Base-by-base conservation (phyloP, 2,888 invertebrate species). In the Tetramorium bicarinatum region DNA sequence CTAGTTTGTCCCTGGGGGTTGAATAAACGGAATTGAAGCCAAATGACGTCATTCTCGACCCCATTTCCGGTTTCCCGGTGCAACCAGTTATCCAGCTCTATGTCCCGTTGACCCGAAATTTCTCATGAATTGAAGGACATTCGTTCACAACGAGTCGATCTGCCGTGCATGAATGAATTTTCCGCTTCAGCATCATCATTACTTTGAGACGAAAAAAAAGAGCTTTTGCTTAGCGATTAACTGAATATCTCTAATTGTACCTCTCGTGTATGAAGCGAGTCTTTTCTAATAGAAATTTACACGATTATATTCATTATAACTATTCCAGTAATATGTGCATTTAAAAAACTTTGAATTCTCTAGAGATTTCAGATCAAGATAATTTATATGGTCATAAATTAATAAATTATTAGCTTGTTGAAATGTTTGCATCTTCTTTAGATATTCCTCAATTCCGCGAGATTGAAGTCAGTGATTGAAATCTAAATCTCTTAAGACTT, bases 1-100 rank as follows among this genome's bases (percentile, higher is more conserved):
- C 94, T 89, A 93, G 91, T 93, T 94, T 88, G 86, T 92, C 87
- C 92, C 91, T 87, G 89, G 91, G 93, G 93, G 94, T 94, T 94
- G 94, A 94, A 94, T 94, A 94, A 93, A 94, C 94, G 92, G 85
- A 87, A 87, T 85, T 89, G 87, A 87, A 85, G 86, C 87, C 4
- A 71, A 83, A 89, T 93, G 94, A 94, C 94, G 94, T 94, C 94
- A 94, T 92, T 90, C 85, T 56, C 89, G 94, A 92, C 93, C 94
- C 91, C 89, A 91, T 93, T 94, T 94, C 92, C 91, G 93, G 92
- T 92, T 92, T 92, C 90, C 92, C 92, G 89, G 91, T 91, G 87
- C 91, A 90, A 88, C 87, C 89, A 90, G 92, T 88, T 89, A 88
- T 88, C 89, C 87, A 84, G 88, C 66, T 61, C 86, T 74, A 85